Evolutionary conservation across 1,140 invertebrate species (phyloP).

Genomic region (Procambarus virginalis): DNA sequence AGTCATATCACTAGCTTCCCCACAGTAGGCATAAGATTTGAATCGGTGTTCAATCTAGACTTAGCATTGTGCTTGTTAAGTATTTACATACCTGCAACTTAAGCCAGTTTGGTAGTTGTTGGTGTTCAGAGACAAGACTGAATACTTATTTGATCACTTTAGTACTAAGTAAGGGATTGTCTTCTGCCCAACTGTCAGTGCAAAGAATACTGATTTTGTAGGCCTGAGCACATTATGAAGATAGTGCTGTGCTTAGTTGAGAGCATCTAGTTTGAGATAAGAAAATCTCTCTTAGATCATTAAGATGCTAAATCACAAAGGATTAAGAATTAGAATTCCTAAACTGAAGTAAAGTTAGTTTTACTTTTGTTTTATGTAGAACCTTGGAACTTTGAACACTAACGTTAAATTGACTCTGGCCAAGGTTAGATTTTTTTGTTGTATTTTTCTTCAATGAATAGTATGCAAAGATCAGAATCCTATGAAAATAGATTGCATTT

Average conservation of each 20-base stretch:
- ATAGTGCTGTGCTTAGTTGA: not conserved
- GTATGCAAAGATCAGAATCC: not conserved
- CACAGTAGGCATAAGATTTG: conserved; percentile 31
- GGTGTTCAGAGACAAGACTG: not conserved
- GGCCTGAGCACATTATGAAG: not conserved
- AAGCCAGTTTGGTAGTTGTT: not conserved
- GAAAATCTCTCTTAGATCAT: not conserved
- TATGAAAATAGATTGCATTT: not conserved
- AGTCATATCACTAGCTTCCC: conserved; percentile 46
- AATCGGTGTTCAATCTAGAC: conserved; percentile 36
- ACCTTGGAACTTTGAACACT: not conserved
- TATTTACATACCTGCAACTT: conserved; percentile 18
- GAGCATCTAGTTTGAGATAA: not conserved
- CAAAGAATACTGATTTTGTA: not conserved
- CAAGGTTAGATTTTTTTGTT: not conserved
- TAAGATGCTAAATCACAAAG: not conserved
- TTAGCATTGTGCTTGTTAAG: conserved; percentile 18
- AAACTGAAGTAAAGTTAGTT: not conserved
- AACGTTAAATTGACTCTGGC: not conserved
- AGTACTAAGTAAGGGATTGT: not conserved
- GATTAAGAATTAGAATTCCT: not conserved
- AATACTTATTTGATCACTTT: not conserved
- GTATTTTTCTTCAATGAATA: not conserved
- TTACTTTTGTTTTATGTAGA: not conserved
- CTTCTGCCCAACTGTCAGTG: not conserved